Evolutionary conservation across 2,888 invertebrate genomes (phyloP).

Genomic region (Eupithecia pulchellata): DNA sequence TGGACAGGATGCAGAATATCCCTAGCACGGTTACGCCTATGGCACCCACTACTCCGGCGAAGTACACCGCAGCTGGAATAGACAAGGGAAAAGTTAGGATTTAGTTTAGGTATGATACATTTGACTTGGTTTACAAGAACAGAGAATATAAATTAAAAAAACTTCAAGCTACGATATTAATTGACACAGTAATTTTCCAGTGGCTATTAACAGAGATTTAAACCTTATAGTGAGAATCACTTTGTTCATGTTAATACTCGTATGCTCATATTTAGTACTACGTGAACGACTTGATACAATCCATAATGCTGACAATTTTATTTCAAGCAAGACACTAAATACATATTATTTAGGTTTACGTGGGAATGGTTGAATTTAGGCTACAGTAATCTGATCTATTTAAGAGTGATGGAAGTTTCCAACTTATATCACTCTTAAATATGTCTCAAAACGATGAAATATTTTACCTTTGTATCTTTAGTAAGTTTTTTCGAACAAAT

Average conservation of each 20-base stretch:
- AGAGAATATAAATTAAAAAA: no score
- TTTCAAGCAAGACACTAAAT: not conserved
- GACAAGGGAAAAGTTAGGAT: not conserved
- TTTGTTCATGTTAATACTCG: not conserved
- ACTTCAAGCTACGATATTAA: no score
- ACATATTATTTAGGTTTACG: no score
- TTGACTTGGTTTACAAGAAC: not conserved
- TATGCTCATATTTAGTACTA: not conserved
- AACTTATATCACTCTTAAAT: not conserved
- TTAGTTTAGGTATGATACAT: not conserved
- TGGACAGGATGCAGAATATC: constrained; percentile 91
- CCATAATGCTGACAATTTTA: not conserved
- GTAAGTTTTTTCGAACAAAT: constrained; percentile 2
- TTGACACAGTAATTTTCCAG: no score
- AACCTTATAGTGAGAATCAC: not conserved
- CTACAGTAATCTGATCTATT: not conserved
- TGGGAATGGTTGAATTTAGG: not conserved
- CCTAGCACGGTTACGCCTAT: constrained; percentile 90
- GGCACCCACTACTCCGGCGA: constrained; percentile 92
- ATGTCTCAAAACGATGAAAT: not conserved
- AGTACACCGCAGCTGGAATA: constrained; percentile 90
- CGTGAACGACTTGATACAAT: not conserved
- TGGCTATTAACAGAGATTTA: not conserved
- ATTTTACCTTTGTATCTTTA: constrained; percentile 6
- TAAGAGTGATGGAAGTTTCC: not conserved